phyloP scores from a whole-genome alignment of 2,888 invertebrate genomes.

The Protonemura montana region DNA sequence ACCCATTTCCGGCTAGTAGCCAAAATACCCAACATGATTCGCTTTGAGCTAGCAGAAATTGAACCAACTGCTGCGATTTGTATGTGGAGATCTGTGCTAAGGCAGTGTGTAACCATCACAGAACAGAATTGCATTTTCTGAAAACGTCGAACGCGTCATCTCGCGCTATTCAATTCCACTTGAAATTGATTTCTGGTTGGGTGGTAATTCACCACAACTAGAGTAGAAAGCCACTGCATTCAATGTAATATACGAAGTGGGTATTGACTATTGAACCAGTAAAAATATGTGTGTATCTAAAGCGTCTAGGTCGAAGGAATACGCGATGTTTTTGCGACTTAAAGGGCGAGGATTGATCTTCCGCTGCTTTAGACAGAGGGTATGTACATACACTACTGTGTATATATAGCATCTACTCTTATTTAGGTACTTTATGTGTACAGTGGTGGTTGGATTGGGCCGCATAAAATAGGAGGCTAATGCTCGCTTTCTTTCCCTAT shows the following conservation, averaged over 20 bases:
- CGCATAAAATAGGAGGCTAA: background rate
- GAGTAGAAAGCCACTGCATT: no score
- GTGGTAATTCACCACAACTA: no score
- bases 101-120: background rate
- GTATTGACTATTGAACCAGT: no score
- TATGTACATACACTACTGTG: no score
- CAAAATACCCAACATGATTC: slow-evolving; percentile 22
- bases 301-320: no score
- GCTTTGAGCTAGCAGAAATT: background rate
- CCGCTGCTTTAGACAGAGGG: no score
- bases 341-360: no score
- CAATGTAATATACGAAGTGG: no score
- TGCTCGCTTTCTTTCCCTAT: background rate
- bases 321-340: no score
- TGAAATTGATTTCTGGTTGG: background rate
- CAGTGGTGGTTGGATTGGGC: background rate
- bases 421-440: background rate
- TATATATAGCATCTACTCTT: background rate
- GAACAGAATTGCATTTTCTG: background rate
- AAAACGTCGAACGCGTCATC: background rate
- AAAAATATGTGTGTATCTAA: no score
- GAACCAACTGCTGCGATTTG: background rate
- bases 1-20: slow-evolving; percentile 8
- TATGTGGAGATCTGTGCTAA: background rate
- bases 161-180: background rate